Conservation (phyloP, 2,113 vertebrate species). For the Trochalopteron elliotii region DNA sequence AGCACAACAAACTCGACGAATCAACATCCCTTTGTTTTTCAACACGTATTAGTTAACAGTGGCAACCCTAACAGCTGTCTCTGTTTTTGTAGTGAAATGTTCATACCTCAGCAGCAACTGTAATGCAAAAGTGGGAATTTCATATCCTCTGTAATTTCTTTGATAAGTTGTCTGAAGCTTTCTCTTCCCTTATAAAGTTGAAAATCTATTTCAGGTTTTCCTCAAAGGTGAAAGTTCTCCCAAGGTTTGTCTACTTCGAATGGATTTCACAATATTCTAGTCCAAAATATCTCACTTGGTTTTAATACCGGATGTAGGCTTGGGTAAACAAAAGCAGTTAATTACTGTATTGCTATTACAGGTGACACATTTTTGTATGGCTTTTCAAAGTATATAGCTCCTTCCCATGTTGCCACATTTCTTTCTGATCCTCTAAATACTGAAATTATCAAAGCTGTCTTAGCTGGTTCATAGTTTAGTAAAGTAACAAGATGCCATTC, state of each 20-base stretch:
- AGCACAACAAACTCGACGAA: background rate
- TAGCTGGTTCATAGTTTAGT: accelerated
- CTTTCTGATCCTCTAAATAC: background rate
- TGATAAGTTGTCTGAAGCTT: background rate
- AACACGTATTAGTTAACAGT: background rate
- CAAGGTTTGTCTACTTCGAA: background rate
- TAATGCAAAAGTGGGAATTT: background rate
- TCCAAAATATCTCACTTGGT: background rate
- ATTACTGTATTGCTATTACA: background rate
- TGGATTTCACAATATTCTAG: background rate
- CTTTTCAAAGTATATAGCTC: background rate
- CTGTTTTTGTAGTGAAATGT: background rate
- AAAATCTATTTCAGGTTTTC: conserved; percentile 3
- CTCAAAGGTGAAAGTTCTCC: conserved; percentile 30
- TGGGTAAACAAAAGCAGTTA: background rate
- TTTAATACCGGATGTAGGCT: background rate
- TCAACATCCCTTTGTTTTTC: background rate
- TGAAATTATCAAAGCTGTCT: background rate
- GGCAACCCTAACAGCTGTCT: background rate
- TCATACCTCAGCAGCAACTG: background rate
- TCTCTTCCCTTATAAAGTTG: background rate
- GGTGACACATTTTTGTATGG: background rate
- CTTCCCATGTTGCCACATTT: background rate
- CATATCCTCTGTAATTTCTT: background rate
- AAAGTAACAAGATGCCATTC: background rate